Evolutionary conservation across 1,140 invertebrate genomes (phyloP).

Genomic region (Bombus vancouverensis): DNA sequence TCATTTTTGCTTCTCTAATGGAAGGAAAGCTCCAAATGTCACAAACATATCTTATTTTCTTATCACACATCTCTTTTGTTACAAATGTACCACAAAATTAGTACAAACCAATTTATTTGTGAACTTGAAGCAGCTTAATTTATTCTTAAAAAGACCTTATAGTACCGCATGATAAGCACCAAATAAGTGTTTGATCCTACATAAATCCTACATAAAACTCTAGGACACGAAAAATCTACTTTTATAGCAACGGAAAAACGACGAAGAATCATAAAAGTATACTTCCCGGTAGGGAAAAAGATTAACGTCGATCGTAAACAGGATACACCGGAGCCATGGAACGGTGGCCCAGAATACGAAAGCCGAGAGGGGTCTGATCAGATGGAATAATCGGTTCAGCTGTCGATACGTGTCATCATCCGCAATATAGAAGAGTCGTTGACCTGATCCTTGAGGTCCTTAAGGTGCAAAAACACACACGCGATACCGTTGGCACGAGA

Average conservation of each 20-base stretch:
- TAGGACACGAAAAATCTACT: not conserved
- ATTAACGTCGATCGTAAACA: not conserved
- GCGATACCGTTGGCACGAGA: conserved; percentile 80
- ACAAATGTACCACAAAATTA: too few relatives aligned
- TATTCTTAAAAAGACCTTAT: too few relatives aligned
- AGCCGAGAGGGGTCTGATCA: not conserved
- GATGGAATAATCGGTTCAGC: conserved; percentile 15
- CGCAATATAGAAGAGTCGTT: conserved; percentile 64
- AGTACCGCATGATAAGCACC: too few relatives aligned
- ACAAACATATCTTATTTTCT: too few relatives aligned
- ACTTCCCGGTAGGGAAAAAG: not conserved
- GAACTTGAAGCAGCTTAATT: too few relatives aligned
- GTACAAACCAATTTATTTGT: too few relatives aligned
- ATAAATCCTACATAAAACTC: not conserved
- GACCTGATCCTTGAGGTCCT: conserved; percentile 74
- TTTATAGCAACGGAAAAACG: too few relatives aligned
- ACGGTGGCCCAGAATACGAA: not conserved
- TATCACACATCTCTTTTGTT: too few relatives aligned
- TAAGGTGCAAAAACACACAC: conserved; percentile 80
- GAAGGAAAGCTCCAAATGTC: too few relatives aligned
- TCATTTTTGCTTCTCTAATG: too few relatives aligned
- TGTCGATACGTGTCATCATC: conserved; percentile 19
- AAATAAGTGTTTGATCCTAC: too few relatives aligned
- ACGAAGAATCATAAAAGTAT: not conserved
- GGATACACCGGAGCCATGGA: too few relatives aligned